phyloP scores from a whole-genome alignment of 2,113 vertebrate genomes.

The Lethenteron camtschaticum region DNA sequence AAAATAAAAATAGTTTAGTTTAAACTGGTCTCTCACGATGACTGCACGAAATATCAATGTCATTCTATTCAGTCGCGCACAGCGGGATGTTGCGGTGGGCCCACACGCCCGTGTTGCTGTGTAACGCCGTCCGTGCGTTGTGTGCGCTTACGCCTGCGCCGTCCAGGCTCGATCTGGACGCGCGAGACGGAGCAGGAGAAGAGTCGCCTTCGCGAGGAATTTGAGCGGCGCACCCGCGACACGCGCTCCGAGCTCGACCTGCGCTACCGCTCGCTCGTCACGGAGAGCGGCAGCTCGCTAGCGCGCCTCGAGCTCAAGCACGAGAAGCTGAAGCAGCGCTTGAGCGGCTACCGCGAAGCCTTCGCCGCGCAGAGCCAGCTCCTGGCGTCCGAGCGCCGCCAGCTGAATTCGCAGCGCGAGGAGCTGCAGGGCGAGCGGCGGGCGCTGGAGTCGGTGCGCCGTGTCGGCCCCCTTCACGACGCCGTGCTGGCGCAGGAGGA shows the following conservation, averaged over 20 bases:
- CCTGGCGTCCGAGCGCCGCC: constrained; percentile 47
- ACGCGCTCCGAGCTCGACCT: constrained; percentile 43
- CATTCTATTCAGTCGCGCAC: too few species aligned
- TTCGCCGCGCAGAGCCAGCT: constrained; percentile 55
- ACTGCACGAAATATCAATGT: too few species aligned
- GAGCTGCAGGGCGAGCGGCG: constrained; percentile 36
- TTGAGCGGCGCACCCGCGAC: constrained; percentile 23
- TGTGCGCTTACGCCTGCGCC: not conserved
- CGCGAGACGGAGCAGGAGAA: constrained; percentile 68
- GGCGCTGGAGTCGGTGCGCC: constrained; percentile 25
- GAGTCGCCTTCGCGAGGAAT: constrained; percentile 34
- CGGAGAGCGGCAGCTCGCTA: constrained; percentile 33
- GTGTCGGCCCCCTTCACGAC: constrained; percentile 26
- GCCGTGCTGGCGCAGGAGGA: constrained; percentile 34
- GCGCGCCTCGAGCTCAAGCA: constrained; percentile 59
- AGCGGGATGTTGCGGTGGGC: too few species aligned
- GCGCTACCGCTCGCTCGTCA: constrained; percentile 45
- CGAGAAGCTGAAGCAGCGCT: constrained; percentile 60
- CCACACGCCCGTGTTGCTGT: too few species aligned
- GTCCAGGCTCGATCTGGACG: constrained; percentile 87
- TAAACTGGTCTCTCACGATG: too few species aligned
- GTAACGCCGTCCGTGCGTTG: too few species aligned
- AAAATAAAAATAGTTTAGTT: too few species aligned
- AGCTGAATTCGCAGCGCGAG: constrained; percentile 38
- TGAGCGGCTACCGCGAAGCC: constrained; percentile 49